Conservation (phyloP, 2,797 vertebrate genomes). For the Danio tinwini region DNA sequence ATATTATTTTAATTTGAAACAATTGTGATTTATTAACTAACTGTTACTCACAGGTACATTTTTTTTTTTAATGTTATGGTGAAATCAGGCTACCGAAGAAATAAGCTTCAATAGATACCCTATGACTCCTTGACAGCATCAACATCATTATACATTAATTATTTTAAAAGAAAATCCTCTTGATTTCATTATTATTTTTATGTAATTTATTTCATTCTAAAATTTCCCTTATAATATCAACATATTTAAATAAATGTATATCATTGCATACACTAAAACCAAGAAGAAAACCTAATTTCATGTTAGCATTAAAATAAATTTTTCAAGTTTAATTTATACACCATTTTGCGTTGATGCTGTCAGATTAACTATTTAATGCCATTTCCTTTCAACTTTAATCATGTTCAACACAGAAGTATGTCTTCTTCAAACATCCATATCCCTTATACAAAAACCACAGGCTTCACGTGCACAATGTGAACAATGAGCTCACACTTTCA, state of each 20-base stretch:
- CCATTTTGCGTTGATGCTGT: not conserved
- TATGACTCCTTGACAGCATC: conserved; percentile 1
- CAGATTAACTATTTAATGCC: not conserved
- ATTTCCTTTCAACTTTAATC: conserved; percentile 6
- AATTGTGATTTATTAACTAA: too few species aligned
- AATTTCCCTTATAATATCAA: not conserved
- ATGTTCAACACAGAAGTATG: not conserved
- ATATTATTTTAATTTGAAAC: too few species aligned
- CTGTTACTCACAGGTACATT: too few species aligned
- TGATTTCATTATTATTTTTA: too few species aligned
- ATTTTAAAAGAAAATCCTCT: too few species aligned
- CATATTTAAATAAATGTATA: not conserved
- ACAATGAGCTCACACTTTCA: too few species aligned
- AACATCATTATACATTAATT: too few species aligned
- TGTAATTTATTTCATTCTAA: conserved; percentile 29
- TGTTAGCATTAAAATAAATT: not conserved
- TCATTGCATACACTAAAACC: not conserved
- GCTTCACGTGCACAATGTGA: too few species aligned
- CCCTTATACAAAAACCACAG: too few species aligned
- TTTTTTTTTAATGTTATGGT: too few species aligned
- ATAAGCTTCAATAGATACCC: not conserved
- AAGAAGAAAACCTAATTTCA: not conserved
- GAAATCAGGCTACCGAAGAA: too few species aligned
- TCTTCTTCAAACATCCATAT: not conserved
- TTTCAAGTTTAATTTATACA: not conserved